Conservation (phyloP, 2,797 vertebrate species). For the Tragelaphus eurycerus region DNA sequence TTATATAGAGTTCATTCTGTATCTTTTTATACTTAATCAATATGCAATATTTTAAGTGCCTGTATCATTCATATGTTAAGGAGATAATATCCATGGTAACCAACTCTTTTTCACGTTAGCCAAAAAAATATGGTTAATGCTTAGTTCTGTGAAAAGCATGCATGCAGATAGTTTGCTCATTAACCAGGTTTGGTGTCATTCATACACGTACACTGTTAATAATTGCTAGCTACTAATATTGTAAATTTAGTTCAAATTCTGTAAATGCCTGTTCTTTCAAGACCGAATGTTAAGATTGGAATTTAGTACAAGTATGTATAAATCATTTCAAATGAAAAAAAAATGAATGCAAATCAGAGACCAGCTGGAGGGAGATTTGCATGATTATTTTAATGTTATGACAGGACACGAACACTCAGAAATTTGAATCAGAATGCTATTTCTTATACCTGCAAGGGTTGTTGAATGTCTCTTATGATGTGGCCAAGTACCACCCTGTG, state of each 20-base stretch:
- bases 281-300: conserved; percentile 48
- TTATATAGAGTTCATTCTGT: neutral
- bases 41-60: neutral
- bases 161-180: conserved; percentile 24
- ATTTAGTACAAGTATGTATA: conserved; percentile 47
- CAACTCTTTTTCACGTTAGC: neutral
- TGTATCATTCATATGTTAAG: neutral
- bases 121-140: neutral
- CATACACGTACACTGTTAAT: neutral
- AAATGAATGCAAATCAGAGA: conserved; percentile 60
- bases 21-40: conserved; percentile 27
- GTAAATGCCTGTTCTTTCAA: conserved; percentile 50
- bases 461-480: neutral
- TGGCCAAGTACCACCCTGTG: neutral
- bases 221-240: conserved; percentile 51
- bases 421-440: conserved; percentile 29
- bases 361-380: conserved; percentile 67
- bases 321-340: conserved; percentile 54
- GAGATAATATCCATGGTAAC: neutral
- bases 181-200: neutral
- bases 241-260: conserved; percentile 55
- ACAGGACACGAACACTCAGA: neutral
- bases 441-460: conserved; percentile 1
- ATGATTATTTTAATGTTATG: conserved; percentile 59
- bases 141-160: neutral